A percentile compares a stretch with the other conserved stretches of the same genome.
Evolutionary conservation across 2,113 vertebrate species (phyloP).

Genomic region (Protobothrops mucrosquamatus): DNA sequence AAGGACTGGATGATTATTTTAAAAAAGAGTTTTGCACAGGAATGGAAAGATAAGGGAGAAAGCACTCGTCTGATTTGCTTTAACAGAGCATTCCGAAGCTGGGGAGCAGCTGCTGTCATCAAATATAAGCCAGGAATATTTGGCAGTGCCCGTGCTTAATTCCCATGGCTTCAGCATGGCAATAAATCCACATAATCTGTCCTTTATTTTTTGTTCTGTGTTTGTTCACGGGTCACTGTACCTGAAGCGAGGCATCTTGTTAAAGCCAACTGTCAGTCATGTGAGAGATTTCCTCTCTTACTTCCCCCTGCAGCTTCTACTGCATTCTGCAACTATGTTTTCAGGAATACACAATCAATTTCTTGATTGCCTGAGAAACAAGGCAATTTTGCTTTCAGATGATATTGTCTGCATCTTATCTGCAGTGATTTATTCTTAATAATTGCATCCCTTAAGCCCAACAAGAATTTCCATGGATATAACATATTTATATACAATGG

Average conservation of each 20-base stretch:
- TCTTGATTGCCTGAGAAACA: neutral
- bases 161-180: neutral
- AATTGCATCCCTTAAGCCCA: neutral
- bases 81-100: neutral
- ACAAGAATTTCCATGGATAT: neutral
- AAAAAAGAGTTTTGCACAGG: neutral
- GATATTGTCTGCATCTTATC: neutral
- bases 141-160: neutral
- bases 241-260: neutral
- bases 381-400: neutral
- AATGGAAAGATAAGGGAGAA: neutral
- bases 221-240: neutral
- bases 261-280: neutral
- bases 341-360: neutral
- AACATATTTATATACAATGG: neutral
- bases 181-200: neutral
- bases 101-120: neutral
- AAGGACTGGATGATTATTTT: neutral
- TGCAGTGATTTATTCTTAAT: neutral
- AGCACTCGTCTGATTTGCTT: neutral
- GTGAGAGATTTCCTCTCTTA: neutral
- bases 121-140: neutral
- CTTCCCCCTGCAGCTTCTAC: neutral
- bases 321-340: neutral
- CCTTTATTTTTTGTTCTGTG: conserved; percentile 4